Conservation (phyloP, 1,140 invertebrate species). For the Drosophila virilis region DNA sequence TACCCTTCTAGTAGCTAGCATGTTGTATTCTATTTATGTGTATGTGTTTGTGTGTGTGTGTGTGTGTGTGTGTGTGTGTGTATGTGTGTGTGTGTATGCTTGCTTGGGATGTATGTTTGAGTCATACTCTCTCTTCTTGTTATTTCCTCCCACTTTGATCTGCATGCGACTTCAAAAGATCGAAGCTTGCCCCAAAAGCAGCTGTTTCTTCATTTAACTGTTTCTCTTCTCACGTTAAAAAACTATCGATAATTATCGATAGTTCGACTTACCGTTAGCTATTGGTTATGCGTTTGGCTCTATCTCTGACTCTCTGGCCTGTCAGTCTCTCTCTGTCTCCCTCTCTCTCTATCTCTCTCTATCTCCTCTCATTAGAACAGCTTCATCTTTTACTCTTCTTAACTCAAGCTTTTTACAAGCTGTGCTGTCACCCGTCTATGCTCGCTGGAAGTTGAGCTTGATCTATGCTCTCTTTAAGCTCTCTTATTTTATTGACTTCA, state of each 20-base stretch:
- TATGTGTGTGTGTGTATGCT: background rate
- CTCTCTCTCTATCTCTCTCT: constrained; percentile 31
- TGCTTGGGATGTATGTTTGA: background rate
- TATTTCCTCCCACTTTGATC: constrained; percentile 16
- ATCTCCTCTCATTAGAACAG: background rate
- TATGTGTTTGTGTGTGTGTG: background rate
- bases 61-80: background rate
- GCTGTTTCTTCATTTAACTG: constrained; percentile 8
- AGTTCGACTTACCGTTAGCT: too few relatives aligned
- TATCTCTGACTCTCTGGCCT: constrained; percentile 16
- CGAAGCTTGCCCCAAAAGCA: background rate
- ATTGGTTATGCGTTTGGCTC: background rate
- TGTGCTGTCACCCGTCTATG: too few relatives aligned
- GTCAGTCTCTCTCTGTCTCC: constrained; percentile 4
- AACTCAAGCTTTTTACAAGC: too few relatives aligned
- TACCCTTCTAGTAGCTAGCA: background rate
- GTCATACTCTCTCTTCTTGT: background rate
- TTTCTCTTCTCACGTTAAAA: background rate
- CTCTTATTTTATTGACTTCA: background rate
- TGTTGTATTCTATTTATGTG: constrained; percentile 1
- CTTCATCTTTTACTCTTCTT: background rate
- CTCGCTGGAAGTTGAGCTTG: too few relatives aligned
- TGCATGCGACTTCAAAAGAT: background rate
- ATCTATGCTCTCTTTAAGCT: background rate
- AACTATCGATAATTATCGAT: too few relatives aligned